A percentile compares a stretch with the other conserved stretches of the same genome.
These are phyloP conservation scores for Urocolius indicus DNA, from an alignment of 2,113 vertebrate genomes.

Conservation along the genomic window DNA sequence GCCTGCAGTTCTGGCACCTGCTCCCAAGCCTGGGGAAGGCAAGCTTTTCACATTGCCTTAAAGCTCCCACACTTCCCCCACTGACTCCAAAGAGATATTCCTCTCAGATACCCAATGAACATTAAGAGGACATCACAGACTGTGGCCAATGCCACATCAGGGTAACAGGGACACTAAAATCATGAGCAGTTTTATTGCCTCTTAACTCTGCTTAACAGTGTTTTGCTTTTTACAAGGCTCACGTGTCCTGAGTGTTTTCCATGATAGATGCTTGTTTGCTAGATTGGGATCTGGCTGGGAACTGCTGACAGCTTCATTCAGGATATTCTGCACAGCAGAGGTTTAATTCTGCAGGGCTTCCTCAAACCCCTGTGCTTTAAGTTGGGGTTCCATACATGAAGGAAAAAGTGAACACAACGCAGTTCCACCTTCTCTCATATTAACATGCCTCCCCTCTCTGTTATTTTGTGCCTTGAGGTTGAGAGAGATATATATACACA, in stretches of 20 bases:
- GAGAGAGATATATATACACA: accelerated
- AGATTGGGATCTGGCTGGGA: neutral
- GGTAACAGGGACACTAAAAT: neutral
- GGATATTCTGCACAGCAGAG: neutral
- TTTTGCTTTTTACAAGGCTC: neutral
- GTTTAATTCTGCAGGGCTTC: neutral
- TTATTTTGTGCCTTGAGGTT: neutral
- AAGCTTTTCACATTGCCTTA: neutral
- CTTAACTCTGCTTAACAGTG: neutral
- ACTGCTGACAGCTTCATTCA: neutral
- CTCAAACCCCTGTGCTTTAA: neutral
- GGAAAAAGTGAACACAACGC: neutral
- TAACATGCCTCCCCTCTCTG: neutral
- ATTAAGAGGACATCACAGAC: neutral
- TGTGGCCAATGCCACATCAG: neutral
- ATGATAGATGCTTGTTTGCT: neutral
- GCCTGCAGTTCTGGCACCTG: neutral
- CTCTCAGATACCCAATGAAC: neutral
- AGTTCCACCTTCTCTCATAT: neutral
- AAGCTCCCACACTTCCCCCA: neutral
- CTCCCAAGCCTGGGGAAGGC: neutral
- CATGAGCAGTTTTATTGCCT: neutral
- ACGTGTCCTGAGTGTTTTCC: neutral
- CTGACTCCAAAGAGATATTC: neutral
- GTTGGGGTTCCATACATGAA: neutral